Conservation (phyloP, 2,888 invertebrate species). For the Empis stercorea region DNA sequence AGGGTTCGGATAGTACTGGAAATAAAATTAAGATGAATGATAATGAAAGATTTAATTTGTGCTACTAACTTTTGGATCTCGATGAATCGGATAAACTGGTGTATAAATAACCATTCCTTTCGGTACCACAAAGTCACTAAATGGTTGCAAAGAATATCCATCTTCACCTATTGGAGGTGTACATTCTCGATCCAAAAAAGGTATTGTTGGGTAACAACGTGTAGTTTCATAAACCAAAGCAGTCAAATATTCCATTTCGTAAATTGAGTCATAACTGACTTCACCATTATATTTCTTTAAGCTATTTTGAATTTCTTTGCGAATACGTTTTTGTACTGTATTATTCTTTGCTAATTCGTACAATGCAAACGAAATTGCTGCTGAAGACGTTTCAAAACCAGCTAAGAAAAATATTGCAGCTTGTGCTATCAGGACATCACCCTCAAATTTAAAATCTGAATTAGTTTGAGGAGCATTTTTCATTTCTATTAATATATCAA, state of each 20-base stretch:
- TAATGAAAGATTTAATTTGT: too few species aligned
- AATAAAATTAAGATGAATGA: too few species aligned
- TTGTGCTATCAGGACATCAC: slow-evolving; percentile 31
- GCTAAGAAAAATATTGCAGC: slow-evolving; percentile 34
- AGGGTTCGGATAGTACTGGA: slow-evolving; percentile 10
- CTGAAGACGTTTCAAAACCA: slow-evolving; percentile 34
- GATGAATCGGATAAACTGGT: slow-evolving; percentile 29
- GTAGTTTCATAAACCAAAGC: slow-evolving; percentile 31
- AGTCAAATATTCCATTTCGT: slow-evolving; percentile 36
- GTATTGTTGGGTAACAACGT: slow-evolving; percentile 32
- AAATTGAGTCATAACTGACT: slow-evolving; percentile 32
- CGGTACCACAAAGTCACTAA: slow-evolving; percentile 22
- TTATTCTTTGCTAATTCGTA: slow-evolving; percentile 35
- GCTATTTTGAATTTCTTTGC: slow-evolving; percentile 33
- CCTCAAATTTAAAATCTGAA: slow-evolving; percentile 21
- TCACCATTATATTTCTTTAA: slow-evolving; percentile 27
- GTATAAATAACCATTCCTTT: slow-evolving; percentile 29
- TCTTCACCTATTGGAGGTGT: slow-evolving; percentile 15
- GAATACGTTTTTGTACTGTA: slow-evolving; percentile 33
- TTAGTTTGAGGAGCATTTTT: slow-evolving; percentile 21
- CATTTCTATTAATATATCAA: slow-evolving; percentile 39
- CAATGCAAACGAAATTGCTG: slow-evolving; percentile 36
- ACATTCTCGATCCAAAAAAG: slow-evolving; percentile 32
- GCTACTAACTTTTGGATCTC: slow-evolving; percentile 28
- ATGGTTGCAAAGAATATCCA: slow-evolving; percentile 24